Conservation (phyloP, 1,140 invertebrate species). For the Atta texana region DNA sequence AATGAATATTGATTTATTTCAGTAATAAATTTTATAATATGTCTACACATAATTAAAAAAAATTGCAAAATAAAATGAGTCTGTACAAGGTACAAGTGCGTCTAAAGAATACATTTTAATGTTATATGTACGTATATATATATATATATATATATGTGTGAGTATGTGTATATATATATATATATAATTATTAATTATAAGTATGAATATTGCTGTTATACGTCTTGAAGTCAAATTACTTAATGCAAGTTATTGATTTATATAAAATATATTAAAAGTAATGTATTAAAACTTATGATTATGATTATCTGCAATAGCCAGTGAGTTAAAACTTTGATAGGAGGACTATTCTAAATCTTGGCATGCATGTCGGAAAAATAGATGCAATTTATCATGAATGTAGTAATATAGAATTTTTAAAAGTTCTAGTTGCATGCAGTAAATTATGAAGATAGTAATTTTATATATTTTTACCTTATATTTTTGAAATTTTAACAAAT, state of each 20-base stretch:
- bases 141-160: too few relatives aligned
- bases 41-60: too few relatives aligned
- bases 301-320: slow-evolving; percentile 7
- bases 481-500: slow-evolving; percentile 40
- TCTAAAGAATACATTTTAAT: too few relatives aligned
- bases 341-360: slow-evolving; percentile 55
- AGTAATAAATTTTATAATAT: too few relatives aligned
- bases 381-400: slow-evolving; percentile 31
- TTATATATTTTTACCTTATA: slow-evolving; percentile 12
- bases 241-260: slow-evolving; percentile 17
- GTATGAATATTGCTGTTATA: slow-evolving; percentile 17
- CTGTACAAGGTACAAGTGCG: too few relatives aligned
- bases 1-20: too few relatives aligned
- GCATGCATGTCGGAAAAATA: slow-evolving; percentile 60
- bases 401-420: slow-evolving; percentile 47
- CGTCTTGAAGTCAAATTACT: neutral
- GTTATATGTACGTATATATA: too few relatives aligned
- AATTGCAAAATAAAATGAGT: too few relatives aligned
- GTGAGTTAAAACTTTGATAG: neutral
- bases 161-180: too few relatives aligned
- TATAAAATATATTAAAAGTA: neutral
- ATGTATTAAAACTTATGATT: slow-evolving; percentile 1
- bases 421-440: slow-evolving; percentile 46
- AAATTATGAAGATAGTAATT: slow-evolving; percentile 41
- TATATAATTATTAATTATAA: slow-evolving; percentile 6